Conservation (phyloP, 2,888 invertebrate species). For the Norana najaformis region DNA sequence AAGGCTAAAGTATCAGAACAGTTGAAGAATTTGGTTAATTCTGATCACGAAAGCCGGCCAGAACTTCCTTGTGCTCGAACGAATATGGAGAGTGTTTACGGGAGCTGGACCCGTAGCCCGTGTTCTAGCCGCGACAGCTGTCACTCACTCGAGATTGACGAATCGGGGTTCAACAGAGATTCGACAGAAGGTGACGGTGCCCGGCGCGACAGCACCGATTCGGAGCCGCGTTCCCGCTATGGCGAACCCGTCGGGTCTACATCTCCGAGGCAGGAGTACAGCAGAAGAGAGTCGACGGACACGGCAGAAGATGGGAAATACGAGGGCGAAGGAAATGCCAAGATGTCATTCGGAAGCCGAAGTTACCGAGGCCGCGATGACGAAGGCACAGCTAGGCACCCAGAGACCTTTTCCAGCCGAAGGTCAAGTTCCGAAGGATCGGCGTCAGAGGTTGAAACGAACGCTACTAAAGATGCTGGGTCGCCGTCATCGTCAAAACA, state of each 20-base stretch:
- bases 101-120: background rate
- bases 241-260: background rate
- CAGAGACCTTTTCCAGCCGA: background rate
- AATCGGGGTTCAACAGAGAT: background rate
- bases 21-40: background rate
- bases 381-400: background rate
- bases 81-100: background rate
- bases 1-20: background rate
- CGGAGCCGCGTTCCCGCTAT: background rate
- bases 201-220: background rate
- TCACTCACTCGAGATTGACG: slow-evolving; percentile 18
- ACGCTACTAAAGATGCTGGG: background rate
- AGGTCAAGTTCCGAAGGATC: background rate
- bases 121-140: slow-evolving; percentile 20
- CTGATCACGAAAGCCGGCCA: background rate
- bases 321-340: background rate
- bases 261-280: background rate
- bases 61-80: background rate
- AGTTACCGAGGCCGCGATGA: background rate
- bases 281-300: background rate
- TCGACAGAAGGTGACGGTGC: background rate
- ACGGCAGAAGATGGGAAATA: background rate
- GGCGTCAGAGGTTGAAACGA: background rate
- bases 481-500: background rate
- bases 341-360: background rate